Percentiles rank a stretch among this genome's conserved stretches.
These are phyloP conservation scores for Pontoporia blainvillei DNA, from an alignment of 2,113 vertebrate species.

Conservation along the genomic window DNA sequence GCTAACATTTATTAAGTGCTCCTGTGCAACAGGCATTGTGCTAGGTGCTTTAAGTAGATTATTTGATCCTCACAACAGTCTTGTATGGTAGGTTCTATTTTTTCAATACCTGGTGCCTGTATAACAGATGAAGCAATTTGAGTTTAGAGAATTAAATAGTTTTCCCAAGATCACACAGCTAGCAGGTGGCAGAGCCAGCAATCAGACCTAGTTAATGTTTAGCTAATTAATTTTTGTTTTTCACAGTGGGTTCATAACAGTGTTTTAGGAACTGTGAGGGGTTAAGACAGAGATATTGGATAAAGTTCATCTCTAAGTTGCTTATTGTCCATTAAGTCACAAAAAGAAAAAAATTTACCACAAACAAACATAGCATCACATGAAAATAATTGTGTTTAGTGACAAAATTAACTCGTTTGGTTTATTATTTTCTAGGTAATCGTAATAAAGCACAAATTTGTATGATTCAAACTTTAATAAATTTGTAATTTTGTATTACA, in stretches of 20 bases:
- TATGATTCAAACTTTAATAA: not conserved
- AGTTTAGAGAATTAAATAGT: not conserved
- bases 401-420: not conserved
- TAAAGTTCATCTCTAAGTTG: not conserved
- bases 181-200: not conserved
- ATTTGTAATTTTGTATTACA: not conserved
- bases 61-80: not conserved
- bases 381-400: not conserved
- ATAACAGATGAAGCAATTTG: not conserved
- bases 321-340: not conserved
- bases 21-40: not conserved
- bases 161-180: not conserved
- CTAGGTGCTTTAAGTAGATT: not conserved
- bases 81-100: not conserved
- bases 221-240: not conserved
- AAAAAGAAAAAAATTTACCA: not conserved
- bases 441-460: not conserved
- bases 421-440: slow-evolving; percentile 22
- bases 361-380: not conserved
- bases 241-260: not conserved
- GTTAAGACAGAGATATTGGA: not conserved
- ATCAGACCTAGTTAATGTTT: not conserved
- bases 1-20: not conserved
- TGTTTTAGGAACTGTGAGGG: not conserved
- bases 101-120: not conserved